These are phyloP conservation scores for Cepphus grylle DNA, from an alignment of 2,113 vertebrate species.

Conservation along the genomic window DNA sequence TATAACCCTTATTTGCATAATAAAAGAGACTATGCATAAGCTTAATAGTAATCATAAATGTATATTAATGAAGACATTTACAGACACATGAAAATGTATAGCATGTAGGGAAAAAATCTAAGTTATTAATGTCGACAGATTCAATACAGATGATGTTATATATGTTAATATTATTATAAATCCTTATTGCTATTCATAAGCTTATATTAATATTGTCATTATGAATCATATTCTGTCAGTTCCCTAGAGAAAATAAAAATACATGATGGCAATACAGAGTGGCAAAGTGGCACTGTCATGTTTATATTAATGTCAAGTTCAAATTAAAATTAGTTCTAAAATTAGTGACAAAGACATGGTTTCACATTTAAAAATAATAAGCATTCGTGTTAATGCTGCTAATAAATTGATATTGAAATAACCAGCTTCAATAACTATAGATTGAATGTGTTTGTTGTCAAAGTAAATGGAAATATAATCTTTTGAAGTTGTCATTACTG, in stretches of 20 bases:
- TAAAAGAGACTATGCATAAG: conserved; percentile 39
- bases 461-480: conserved; percentile 22
- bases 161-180: conserved; percentile 66
- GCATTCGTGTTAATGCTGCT: conserved; percentile 53
- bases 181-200: conserved; percentile 59
- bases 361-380: conserved; percentile 56
- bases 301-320: conserved; percentile 67
- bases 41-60: conserved; percentile 51
- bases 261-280: conserved; percentile 40
- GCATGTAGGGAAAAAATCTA: not conserved
- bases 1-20: conserved; percentile 43
- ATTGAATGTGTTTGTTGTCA: not conserved
- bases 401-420: conserved; percentile 67
- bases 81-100: conserved; percentile 42
- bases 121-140: conserved; percentile 42
- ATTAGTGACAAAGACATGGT: conserved; percentile 48
- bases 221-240: conserved; percentile 59
- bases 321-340: conserved; percentile 67
- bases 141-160: conserved; percentile 32
- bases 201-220: conserved; percentile 63
- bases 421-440: conserved; percentile 9
- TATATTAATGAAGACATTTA: conserved; percentile 49
- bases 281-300: conserved; percentile 54
- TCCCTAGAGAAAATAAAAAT: conserved; percentile 62
- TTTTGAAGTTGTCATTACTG: not conserved